A percentile compares a stretch with the other conserved stretches of the same genome.
These are phyloP conservation scores for Euura saliciscinereae DNA, from an alignment of 1,140 invertebrate genomes.

Conservation along the genomic window DNA sequence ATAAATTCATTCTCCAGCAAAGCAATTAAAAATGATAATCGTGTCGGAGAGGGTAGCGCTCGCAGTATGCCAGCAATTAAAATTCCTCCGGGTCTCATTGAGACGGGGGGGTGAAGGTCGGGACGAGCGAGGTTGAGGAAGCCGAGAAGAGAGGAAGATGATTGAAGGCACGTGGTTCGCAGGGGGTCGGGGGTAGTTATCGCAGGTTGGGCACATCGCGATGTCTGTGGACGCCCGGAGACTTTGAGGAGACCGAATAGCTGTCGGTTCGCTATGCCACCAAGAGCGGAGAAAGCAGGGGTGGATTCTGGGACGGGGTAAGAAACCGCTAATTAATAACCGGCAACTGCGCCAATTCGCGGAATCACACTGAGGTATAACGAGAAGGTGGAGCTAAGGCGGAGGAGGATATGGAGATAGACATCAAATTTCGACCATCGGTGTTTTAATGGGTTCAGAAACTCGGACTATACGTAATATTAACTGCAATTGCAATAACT, in stretches of 20 bases:
- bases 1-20: too few relatives aligned
- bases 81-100: too few relatives aligned
- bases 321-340: conserved; percentile 5
- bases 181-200: not conserved
- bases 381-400: too few relatives aligned
- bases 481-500: too few relatives aligned
- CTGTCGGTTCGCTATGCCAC: not conserved
- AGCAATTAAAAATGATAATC: too few relatives aligned
- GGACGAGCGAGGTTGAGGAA: not conserved
- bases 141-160: not conserved
- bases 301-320: not conserved
- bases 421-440: not conserved
- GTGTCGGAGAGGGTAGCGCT: too few relatives aligned
- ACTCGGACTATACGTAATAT: not conserved
- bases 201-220: not conserved
- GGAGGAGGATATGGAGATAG: too few relatives aligned
- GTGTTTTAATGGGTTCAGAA: not conserved
- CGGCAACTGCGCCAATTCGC: not conserved
- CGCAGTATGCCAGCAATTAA: too few relatives aligned
- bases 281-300: not conserved
- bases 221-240: not conserved
- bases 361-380: too few relatives aligned
- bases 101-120: not conserved
- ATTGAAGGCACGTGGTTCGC: not conserved
- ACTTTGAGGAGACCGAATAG: not conserved